Evolutionary conservation across 2,888 invertebrate genomes (phyloP).

Genomic region (Parelbella ahira): DNA sequence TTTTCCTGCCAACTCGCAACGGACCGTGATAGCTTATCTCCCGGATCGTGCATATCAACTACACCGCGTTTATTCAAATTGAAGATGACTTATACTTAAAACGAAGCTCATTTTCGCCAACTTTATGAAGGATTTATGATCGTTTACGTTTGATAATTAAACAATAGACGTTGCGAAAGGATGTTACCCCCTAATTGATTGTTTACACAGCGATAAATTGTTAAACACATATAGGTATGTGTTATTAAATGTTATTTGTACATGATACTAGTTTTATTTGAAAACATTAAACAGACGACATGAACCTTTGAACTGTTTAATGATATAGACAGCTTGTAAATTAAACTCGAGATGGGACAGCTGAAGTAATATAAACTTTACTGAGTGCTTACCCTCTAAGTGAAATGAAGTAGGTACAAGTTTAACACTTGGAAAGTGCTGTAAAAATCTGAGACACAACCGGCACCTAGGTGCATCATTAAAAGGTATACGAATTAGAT

Average conservation of each 20-base stretch:
- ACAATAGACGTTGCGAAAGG: slow-evolving; percentile 21
- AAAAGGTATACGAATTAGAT: no score
- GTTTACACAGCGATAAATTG: slow-evolving; percentile 12
- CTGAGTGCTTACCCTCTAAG: slow-evolving; percentile 47
- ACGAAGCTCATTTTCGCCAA: slow-evolving; percentile 63
- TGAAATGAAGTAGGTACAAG: slow-evolving; percentile 45
- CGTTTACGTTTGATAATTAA: slow-evolving; percentile 11
- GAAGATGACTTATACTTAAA: slow-evolving; percentile 64
- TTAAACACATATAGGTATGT: slow-evolving; percentile 1
- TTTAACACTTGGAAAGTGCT: not conserved
- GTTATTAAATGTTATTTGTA: slow-evolving; percentile 6
- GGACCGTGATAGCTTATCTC: slow-evolving; percentile 71
- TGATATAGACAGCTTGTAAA: slow-evolving; percentile 35
- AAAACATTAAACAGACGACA: slow-evolving; percentile 20
- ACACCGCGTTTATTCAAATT: slow-evolving; percentile 63
- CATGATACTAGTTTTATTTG: slow-evolving; percentile 1
- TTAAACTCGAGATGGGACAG: slow-evolving; percentile 35
- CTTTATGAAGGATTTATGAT: slow-evolving; percentile 55
- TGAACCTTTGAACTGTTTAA: slow-evolving; percentile 26
- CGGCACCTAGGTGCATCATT: no score
- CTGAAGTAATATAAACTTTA: slow-evolving; percentile 45
- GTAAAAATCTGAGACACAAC: no score
- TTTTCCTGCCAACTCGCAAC: slow-evolving; percentile 73
- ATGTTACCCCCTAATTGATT: slow-evolving; percentile 14
- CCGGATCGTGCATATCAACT: slow-evolving; percentile 70